Evolutionary conservation across 2,113 vertebrate species (phyloP).

Genomic region (Bungarus multicinctus): DNA sequence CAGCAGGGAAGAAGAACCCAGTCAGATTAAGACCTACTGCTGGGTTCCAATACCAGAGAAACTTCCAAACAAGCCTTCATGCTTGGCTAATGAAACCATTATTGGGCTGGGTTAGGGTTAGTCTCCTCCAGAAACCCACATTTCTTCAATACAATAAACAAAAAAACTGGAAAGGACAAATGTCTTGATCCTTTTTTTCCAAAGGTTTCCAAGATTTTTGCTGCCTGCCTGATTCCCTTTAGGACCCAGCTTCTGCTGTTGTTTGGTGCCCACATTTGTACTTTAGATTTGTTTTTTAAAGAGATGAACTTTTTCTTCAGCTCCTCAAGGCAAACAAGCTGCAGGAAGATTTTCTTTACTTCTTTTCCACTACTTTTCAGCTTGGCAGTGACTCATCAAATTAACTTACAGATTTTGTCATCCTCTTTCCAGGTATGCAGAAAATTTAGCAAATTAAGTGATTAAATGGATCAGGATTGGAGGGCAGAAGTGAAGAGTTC

Average conservation of each 20-base stretch:
- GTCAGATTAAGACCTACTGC: neutral
- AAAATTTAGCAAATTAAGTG: neutral
- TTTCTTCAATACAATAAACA: too few relatives aligned
- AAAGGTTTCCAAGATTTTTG: neutral
- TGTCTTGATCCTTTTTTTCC: neutral
- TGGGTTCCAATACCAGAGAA: neutral
- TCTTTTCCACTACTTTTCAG: neutral
- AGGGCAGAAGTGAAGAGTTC: neutral
- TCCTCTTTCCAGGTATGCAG: neutral
- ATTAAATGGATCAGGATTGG: neutral
- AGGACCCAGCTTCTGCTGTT: neutral
- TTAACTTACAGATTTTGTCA: neutral
- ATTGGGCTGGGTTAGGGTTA: too few relatives aligned
- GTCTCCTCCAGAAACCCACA: too few relatives aligned
- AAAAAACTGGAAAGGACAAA: too few relatives aligned
- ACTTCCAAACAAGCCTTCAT: neutral
- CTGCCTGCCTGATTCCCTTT: neutral
- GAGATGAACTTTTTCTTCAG: neutral
- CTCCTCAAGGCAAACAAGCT: neutral
- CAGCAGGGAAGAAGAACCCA: neutral
- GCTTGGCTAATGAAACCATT: too few relatives aligned
- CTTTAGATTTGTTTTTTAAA: neutral
- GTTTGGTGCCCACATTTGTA: neutral
- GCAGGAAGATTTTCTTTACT: neutral
- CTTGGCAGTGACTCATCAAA: neutral